These are phyloP conservation scores for Vespertilio murinus DNA, from an alignment of 2,797 vertebrate species.

Conservation along the genomic window DNA sequence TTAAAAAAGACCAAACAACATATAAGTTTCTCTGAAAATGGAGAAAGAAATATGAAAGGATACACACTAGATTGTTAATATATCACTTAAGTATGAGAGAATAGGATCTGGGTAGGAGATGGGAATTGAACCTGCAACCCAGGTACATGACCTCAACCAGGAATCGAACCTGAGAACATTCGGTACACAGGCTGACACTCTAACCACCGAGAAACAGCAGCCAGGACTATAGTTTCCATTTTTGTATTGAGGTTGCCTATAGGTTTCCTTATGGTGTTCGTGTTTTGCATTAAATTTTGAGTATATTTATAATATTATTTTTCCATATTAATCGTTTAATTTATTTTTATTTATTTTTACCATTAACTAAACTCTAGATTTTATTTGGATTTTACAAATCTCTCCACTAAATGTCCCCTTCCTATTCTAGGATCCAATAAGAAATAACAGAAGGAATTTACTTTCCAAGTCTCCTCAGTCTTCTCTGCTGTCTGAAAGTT, in stretches of 20 bases:
- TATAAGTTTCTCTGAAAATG: background rate
- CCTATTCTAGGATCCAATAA: background rate
- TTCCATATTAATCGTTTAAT: background rate
- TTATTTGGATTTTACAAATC: background rate
- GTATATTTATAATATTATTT: background rate
- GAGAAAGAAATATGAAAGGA: background rate
- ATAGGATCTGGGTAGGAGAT: background rate
- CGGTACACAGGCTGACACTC: no score
- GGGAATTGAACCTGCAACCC: no score
- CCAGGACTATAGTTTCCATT: background rate
- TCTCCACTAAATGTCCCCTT: background rate
- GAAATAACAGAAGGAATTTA: background rate
- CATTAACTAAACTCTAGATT: background rate
- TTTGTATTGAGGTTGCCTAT: background rate
- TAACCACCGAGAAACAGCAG: no score
- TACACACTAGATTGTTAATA: background rate
- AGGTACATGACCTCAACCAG: no score
- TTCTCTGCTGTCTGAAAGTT: background rate
- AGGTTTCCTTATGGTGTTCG: background rate
- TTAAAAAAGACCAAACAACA: background rate
- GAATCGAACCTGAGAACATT: no score
- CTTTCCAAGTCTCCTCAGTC: background rate
- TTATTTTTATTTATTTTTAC: background rate
- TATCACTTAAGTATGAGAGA: background rate
- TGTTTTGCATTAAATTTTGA: background rate